Percentiles rank a stretch among this genome's conserved stretches.
These are phyloP conservation scores for western clawed frog (Xenopus tropicalis) DNA, from an alignment of 2,113 vertebrate species.

Conservation along the genomic window DNA sequence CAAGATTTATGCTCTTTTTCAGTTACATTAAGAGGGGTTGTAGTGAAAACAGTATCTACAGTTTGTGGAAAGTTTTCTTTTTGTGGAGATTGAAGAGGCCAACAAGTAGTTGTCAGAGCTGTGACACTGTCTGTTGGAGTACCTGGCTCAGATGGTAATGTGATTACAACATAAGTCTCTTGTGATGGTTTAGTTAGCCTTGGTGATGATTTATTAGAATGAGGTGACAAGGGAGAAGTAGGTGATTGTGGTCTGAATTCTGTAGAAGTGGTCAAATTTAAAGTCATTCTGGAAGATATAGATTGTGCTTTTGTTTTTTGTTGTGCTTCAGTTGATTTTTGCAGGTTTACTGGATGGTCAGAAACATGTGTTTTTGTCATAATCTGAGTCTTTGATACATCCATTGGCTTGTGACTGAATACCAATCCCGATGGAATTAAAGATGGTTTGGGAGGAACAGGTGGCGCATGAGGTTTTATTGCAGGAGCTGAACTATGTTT, in stretches of 20 bases:
- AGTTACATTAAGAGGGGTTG: conserved; percentile 69
- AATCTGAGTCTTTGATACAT: conserved; percentile 82
- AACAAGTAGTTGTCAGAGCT: conserved; percentile 75
- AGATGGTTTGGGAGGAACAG: conserved; percentile 90
- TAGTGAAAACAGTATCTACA: conserved; percentile 67
- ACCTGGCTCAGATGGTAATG: conserved; percentile 90
- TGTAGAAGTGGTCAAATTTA: conserved; percentile 77
- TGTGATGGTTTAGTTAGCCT: conserved; percentile 78
- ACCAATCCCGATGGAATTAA: conserved; percentile 85
- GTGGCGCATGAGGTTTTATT: conserved; percentile 67
- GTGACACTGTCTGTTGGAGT: conserved; percentile 84
- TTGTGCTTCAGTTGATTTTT: conserved; percentile 69
- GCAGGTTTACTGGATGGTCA: conserved; percentile 67
- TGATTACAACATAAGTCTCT: conserved; percentile 96
- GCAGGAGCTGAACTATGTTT: conserved; percentile 56
- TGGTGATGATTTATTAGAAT: conserved; percentile 76
- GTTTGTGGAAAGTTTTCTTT: conserved; percentile 65
- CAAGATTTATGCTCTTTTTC: conserved; percentile 67
- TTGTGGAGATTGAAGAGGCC: conserved; percentile 65
- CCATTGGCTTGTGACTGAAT: conserved; percentile 82
- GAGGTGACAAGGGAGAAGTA: conserved; percentile 87
- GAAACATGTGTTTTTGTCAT: conserved; percentile 76
- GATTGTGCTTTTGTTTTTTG: conserved; percentile 75
- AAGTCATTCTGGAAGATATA: conserved; percentile 72
- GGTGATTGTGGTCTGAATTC: conserved; percentile 84